These are phyloP conservation scores for Hemitrygon akajei DNA, from an alignment of 2,797 vertebrate species.

Conservation along the genomic window DNA sequence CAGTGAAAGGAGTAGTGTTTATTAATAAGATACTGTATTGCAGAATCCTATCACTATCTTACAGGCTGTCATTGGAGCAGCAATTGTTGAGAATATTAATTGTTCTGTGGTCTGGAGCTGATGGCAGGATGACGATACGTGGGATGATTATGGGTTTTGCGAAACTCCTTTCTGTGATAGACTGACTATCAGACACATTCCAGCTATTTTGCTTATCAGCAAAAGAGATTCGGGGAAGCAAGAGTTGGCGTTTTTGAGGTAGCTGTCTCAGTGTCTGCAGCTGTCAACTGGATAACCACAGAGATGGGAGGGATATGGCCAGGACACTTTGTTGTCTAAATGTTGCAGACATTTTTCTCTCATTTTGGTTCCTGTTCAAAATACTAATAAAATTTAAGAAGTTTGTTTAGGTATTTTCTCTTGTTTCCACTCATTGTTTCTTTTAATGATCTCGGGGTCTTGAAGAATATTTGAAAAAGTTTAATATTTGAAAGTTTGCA, in stretches of 20 bases:
- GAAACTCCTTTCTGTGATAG: constrained; percentile 74
- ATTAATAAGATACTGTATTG: constrained; percentile 33
- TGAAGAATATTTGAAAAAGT: neutral
- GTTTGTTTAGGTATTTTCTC: neutral
- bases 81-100: constrained; percentile 82
- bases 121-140: constrained; percentile 71
- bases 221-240: constrained; percentile 28
- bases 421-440: neutral
- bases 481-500: too few relatives aligned
- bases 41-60: constrained; percentile 57
- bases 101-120: constrained; percentile 70
- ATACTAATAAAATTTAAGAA: neutral
- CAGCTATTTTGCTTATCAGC: constrained; percentile 85
- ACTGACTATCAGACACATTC: constrained; percentile 80
- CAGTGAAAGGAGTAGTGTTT: constrained; percentile 13
- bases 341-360: neutral
- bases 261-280: constrained; percentile 27
- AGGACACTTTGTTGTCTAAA: constrained; percentile 8
- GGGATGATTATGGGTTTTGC: constrained; percentile 64
- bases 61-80: constrained; percentile 75
- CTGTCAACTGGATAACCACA: constrained; percentile 13
- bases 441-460: neutral
- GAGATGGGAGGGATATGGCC: constrained; percentile 16
- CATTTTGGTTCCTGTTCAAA: neutral
- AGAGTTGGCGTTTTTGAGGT: constrained; percentile 30